Evolutionary conservation across 2,113 vertebrate species (phyloP), one percentile per base, ranked within the genome.

Genomic region (Channa maculata): DNA sequence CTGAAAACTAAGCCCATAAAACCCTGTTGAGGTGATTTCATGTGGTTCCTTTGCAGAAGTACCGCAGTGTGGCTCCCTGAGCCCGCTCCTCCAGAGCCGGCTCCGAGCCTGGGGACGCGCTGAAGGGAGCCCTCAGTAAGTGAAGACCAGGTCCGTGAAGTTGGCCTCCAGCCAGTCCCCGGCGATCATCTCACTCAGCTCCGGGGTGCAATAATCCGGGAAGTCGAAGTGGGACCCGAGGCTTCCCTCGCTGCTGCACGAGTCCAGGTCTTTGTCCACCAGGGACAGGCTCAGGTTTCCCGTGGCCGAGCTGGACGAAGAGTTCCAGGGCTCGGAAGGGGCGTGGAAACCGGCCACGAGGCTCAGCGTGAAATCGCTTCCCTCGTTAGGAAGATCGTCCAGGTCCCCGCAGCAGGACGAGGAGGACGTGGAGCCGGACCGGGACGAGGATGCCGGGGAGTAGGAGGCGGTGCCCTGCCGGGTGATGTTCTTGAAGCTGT

Each of bases 121-220:
- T 41, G 39, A 7, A 5, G 6, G 7, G 11, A 12, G 24, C 1
- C 50, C 24, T 97, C 95, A 98, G 86, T 95, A 98, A 14, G 96
- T 97, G 95, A 99, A 99, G 49, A 98, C 97, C 94, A 98, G 91
- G 92, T 98, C 96, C 58, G 96, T 95, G 92, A 96, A 96, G 94
- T 96, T 96, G 75, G 96, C 96, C 91, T 98, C 96, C 87, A 98
- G 95, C 97, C 97, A 98, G 94, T 96, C 96, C 52, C 96, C 97
- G 2, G 97, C 95, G 77, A 99, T 99, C 97, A 99, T 98, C 87
- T 97, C 95, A 90, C 96, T 98, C 79, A 99, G 94, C 94, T 98
- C 97, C 5, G 97, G 96, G 80, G 96, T 98, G 94, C 96, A 98
- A 88, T 97, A 95, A 85, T 98, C 97, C 79, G 97, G 97, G 88